These are phyloP conservation scores for Bicyclus anynana DNA, from an alignment of 1,140 invertebrate genomes.

Conservation along the genomic window DNA sequence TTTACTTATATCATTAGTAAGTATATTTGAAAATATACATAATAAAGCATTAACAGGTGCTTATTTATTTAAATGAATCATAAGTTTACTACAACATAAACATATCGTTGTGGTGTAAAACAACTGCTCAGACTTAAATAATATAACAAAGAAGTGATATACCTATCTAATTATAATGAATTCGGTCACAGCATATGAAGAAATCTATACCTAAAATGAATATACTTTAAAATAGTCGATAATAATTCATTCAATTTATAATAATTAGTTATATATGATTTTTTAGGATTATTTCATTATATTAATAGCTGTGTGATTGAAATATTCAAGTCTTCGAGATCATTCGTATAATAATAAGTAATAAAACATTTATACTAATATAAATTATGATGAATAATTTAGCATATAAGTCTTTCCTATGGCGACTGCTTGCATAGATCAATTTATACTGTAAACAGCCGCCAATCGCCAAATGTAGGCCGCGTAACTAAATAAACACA, in stretches of 20 bases:
- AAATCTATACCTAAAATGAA: conserved; percentile 21
- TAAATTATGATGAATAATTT: conserved; percentile 8
- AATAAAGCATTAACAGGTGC: not conserved
- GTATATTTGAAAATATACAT: too few species aligned
- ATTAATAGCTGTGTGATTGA: conserved; percentile 36
- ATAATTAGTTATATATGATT: conserved; percentile 8
- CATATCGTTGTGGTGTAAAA: not conserved
- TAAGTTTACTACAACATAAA: too few species aligned
- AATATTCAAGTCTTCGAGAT: conserved; percentile 21
- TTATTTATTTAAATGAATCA: too few species aligned
- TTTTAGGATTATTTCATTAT: conserved; percentile 15
- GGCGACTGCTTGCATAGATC: conserved; percentile 24
- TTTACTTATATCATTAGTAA: too few species aligned
- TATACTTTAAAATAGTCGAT: conserved; percentile 15
- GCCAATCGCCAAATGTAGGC: conserved; percentile 51
- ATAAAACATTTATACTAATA: not conserved
- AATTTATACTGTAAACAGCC: conserved; percentile 24
- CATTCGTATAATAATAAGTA: not conserved
- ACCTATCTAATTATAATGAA: conserved; percentile 17
- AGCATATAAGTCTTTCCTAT: conserved; percentile 9
- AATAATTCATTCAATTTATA: not conserved
- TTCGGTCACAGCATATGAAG: conserved; percentile 46
- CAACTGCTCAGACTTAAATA: not conserved
- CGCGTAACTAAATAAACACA: conserved; percentile 49
- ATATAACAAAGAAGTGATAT: too few species aligned